These are phyloP conservation scores for Acleris laterana DNA, from an alignment of 2,888 invertebrate genomes.

Conservation along the genomic window DNA sequence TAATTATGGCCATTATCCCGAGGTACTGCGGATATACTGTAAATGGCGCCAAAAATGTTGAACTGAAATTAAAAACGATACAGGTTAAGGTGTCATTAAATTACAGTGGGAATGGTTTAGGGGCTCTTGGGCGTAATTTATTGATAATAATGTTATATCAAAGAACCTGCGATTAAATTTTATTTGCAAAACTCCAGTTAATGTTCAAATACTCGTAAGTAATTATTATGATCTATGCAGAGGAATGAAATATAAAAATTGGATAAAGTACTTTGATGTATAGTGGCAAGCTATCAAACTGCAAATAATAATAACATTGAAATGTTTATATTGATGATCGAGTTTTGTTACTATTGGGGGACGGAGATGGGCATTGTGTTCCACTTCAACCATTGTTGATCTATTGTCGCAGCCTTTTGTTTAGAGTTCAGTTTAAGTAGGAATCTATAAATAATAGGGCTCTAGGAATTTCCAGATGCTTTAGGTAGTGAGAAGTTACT, in stretches of 20 bases:
- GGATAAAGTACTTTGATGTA: not conserved
- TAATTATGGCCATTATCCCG: slow-evolving; percentile 85
- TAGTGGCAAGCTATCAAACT: too few relatives aligned
- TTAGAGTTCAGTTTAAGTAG: too few relatives aligned
- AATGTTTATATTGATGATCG: too few relatives aligned
- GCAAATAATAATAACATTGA: too few relatives aligned
- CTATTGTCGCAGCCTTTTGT: too few relatives aligned
- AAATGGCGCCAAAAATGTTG: slow-evolving; percentile 85
- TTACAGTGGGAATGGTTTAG: slow-evolving; percentile 28
- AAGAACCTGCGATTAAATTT: not conserved
- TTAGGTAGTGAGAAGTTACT: too few relatives aligned
- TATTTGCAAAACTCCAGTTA: not conserved
- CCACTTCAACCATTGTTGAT: too few relatives aligned
- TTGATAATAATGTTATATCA: slow-evolving; percentile 8
- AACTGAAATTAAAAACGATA: slow-evolving; percentile 59
- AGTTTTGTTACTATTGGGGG: too few relatives aligned
- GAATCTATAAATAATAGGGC: too few relatives aligned
- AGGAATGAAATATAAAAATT: not conserved
- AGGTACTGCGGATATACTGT: slow-evolving; percentile 86
- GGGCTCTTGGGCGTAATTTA: slow-evolving; percentile 23
- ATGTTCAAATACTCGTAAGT: too few relatives aligned
- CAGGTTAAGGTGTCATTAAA: slow-evolving; percentile 34
- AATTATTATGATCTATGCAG: not conserved
- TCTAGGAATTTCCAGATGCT: too few relatives aligned
- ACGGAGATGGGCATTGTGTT: too few relatives aligned